Conservation (phyloP, 2,888 invertebrate species). For the Scaptodrosophila latifasciaeformis region DNA sequence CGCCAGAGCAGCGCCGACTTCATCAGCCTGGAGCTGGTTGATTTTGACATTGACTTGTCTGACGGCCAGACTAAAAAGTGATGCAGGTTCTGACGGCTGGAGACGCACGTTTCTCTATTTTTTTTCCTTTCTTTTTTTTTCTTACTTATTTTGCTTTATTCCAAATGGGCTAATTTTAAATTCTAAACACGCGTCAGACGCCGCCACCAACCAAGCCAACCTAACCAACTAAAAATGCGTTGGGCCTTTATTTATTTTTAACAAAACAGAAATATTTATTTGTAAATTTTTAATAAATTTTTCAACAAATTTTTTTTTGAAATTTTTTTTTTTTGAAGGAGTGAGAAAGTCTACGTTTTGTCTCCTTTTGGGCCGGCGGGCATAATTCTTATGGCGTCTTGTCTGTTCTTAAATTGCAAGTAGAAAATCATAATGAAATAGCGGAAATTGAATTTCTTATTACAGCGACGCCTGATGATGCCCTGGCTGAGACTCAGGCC, state of each 20-base stretch:
- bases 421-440: conserved; percentile 67
- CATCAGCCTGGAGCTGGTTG: background rate
- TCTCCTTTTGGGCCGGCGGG: too few relatives aligned
- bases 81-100: background rate
- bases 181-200: conserved; percentile 62
- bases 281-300: conserved; percentile 53
- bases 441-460: conserved; percentile 68
- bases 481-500: conserved; percentile 4
- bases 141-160: background rate
- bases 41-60: background rate
- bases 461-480: conserved; percentile 34
- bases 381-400: conserved; percentile 50
- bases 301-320: conserved; percentile 21
- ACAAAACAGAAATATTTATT: conserved; percentile 48
- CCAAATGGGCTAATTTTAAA: conserved; percentile 50
- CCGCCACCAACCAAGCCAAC: conserved; percentile 24
- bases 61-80: background rate
- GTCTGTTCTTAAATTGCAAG: conserved; percentile 66
- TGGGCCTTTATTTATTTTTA: conserved; percentile 33
- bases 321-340: too few relatives aligned
- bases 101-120: background rate
- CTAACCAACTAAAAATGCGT: conserved; percentile 18
- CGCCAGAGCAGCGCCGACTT: background rate
- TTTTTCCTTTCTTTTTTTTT: background rate
- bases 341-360: too few relatives aligned